Evolutionary conservation across 2,888 invertebrate genomes (phyloP), one percentile per base, ranked within the genome.

Genomic region (Dryocosmus kuriphilus): DNA sequence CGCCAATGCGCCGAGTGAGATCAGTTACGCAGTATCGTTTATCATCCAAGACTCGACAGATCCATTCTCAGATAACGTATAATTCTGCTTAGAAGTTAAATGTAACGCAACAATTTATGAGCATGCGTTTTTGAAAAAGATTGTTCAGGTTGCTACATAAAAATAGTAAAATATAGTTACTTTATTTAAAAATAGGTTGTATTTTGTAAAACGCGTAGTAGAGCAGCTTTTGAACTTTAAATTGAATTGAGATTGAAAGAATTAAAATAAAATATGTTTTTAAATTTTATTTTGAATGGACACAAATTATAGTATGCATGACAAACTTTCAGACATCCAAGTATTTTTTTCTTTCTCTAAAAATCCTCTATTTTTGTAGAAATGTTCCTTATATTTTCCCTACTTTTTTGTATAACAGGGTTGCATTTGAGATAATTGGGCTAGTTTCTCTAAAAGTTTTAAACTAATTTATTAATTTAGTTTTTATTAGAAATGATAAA

Each of bases 11-110:
- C 32, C n/a, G 71, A 51, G 11, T 46, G 30, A 9, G 30, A 51
- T 71, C 71, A 71, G 71, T 71, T 71, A 71, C 30, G 71, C 46
- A 71, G 51, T 71, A 7, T 30, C 2, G 3, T 2, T 71, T 71
- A 71, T 71, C 71, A 51, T n/a, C n/a, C 9, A 32, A 51, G 19
- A 30, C 71, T 71, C 30, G 30, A 46, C 71, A 51, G 19, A 71
- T 71, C 51, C n/a, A 0, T 30, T 41, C 8, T n/a, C 3, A n/a
- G 62, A 63, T 63, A n/a, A 63, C n/a, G n/a, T n/a, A 27, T 16
- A 62, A 62, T 62, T 30, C 2, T n/a, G 16, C 8, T 62, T 19
- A 55, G n/a, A n/a, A 19, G 46, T 8, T 35, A 35, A 9, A 46
- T 46, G 19, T 1, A 19, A 46, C 14, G 19, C 9, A n/a, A n/a